Evolutionary conservation across 2,888 invertebrate genomes (phyloP).

Genomic region (Apodemia mormo): DNA sequence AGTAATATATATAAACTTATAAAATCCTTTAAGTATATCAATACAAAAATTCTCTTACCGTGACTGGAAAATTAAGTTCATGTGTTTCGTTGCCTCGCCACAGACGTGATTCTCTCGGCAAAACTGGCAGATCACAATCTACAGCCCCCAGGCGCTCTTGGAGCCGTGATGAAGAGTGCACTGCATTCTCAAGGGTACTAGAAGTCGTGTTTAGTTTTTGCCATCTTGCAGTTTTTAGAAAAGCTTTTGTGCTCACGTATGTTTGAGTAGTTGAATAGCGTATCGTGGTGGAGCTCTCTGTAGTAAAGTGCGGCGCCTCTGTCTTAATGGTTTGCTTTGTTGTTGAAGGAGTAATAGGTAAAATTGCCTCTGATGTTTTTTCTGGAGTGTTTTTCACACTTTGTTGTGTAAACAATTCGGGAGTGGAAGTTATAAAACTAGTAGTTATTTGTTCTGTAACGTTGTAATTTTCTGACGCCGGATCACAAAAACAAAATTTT

Average conservation of each 20-base stretch:
- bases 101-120: conserved; percentile 84
- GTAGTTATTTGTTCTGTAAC: background rate
- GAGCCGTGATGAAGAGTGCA: conserved; percentile 72
- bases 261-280: conserved; percentile 60
- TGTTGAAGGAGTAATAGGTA: conserved; percentile 55
- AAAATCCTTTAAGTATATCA: background rate
- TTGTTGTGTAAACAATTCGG: conserved; percentile 20
- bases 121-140: conserved; percentile 84
- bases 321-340: conserved; percentile 64
- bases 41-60: conserved; percentile 70
- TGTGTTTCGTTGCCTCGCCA: conserved; percentile 89
- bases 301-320: conserved; percentile 61
- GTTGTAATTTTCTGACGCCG: background rate
- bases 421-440: background rate
- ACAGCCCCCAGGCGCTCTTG: conserved; percentile 84
- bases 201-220: conserved; percentile 69
- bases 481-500: background rate
- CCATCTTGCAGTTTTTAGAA: conserved; percentile 68
- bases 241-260: conserved; percentile 61
- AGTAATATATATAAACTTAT: background rate
- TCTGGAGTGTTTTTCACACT: conserved; percentile 40
- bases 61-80: conserved; percentile 84
- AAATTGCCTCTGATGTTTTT: conserved; percentile 58
- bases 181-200: conserved; percentile 54
- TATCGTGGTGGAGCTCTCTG: conserved; percentile 55